A percentile compares a stretch with the other conserved stretches of the same genome.
These are phyloP conservation scores for Patella ulyssiponensis DNA, from an alignment of 2,888 invertebrate genomes.

Conservation along the genomic window DNA sequence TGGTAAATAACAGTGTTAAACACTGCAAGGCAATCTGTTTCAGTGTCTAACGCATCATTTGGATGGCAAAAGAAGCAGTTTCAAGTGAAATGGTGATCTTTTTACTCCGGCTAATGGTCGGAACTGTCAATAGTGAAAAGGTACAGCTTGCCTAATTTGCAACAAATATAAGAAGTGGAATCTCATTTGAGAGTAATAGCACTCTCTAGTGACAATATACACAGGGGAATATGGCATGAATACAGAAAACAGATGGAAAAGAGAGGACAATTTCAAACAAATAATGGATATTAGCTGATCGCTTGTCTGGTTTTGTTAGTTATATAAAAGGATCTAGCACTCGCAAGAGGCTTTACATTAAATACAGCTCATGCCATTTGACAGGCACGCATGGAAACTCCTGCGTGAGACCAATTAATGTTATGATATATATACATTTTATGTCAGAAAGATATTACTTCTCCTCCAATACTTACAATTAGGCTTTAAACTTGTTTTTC, in stretches of 20 bases:
- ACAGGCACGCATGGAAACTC: too few species aligned
- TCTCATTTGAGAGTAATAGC: constrained; percentile 25
- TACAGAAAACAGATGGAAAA: constrained; percentile 16
- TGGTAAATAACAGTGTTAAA: constrained; percentile 9
- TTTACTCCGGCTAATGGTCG: constrained; percentile 19
- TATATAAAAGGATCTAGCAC: constrained; percentile 19
- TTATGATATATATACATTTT: too few species aligned
- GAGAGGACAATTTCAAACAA: constrained; percentile 16
- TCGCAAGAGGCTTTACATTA: constrained; percentile 18
- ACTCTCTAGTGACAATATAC: constrained; percentile 22
- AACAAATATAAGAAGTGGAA: constrained; percentile 24
- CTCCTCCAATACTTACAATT: too few species aligned
- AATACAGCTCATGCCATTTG: too few species aligned
- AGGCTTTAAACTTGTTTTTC: too few species aligned
- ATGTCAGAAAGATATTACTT: too few species aligned
- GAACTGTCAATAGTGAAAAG: constrained; percentile 23
- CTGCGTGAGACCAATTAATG: too few species aligned
- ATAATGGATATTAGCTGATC: constrained; percentile 24
- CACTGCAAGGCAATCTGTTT: constrained; percentile 12
- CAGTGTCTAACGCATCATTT: background rate
- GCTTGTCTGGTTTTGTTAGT: constrained; percentile 26
- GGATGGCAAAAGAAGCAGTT: constrained; percentile 7
- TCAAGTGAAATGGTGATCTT: background rate
- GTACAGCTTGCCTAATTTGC: constrained; percentile 29
- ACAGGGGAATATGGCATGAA: constrained; percentile 7